These are phyloP conservation scores for Odiellus spinosus DNA, from an alignment of 2,888 invertebrate genomes.

Conservation along the genomic window DNA sequence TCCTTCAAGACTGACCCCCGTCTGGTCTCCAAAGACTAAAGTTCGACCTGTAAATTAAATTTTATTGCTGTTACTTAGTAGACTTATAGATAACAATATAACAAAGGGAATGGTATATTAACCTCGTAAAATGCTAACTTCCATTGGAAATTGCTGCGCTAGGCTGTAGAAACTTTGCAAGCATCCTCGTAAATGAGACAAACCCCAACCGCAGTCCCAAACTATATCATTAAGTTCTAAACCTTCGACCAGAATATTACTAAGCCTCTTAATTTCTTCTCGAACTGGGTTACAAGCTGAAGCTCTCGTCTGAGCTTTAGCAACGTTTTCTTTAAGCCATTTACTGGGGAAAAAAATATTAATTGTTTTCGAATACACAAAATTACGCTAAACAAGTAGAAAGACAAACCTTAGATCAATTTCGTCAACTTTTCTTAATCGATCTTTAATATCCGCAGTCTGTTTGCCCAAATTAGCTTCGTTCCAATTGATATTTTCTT, in stretches of 20 bases:
- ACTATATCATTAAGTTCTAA: constrained; percentile 43
- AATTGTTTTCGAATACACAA: neutral
- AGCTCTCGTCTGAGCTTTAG: constrained; percentile 47
- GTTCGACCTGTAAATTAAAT: constrained; percentile 45
- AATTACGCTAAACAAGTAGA: neutral
- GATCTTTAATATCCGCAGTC: no score
- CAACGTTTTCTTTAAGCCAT: constrained; percentile 57
- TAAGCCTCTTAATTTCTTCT: constrained; percentile 54
- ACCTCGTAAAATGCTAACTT: constrained; percentile 45
- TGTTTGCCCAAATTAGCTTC: no score
- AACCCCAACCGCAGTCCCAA: constrained; percentile 32
- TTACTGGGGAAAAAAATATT: constrained; percentile 19
- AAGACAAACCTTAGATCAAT: no score
- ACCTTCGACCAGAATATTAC: constrained; percentile 40
- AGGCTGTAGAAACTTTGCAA: constrained; percentile 63
- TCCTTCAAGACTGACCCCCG: constrained; percentile 79
- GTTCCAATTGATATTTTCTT: neutral
- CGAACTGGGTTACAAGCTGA: constrained; percentile 47
- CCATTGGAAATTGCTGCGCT: constrained; percentile 52
- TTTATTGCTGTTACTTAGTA: neutral
- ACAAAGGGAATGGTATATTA: constrained; percentile 1
- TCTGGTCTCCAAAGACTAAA: constrained; percentile 71
- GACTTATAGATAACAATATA: neutral
- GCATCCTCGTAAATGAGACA: constrained; percentile 73
- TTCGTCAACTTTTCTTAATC: no score